These are phyloP conservation scores for Gorsachius goisagi DNA, from an alignment of 2,113 vertebrate species.

Conservation along the genomic window DNA sequence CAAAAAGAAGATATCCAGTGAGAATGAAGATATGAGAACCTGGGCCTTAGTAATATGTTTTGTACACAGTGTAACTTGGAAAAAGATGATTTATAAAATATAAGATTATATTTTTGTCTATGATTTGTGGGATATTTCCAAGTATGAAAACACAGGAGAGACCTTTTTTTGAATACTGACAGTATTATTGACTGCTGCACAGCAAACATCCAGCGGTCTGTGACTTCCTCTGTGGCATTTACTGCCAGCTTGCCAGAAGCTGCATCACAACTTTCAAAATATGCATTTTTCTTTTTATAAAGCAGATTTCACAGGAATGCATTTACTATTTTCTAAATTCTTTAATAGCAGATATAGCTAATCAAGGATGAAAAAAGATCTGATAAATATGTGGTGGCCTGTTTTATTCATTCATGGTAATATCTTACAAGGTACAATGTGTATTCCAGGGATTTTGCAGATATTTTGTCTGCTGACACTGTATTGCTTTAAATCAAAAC, in stretches of 20 bases:
- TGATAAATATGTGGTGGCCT: neutral
- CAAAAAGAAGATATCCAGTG: neutral
- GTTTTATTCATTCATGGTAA: slow-evolving; percentile 14
- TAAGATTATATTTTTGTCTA: neutral
- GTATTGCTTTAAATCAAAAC: slow-evolving; percentile 7
- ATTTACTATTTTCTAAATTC: neutral
- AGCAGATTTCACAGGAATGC: neutral
- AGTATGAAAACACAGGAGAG: neutral
- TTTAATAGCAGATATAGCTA: neutral
- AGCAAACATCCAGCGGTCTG: neutral
- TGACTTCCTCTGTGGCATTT: neutral
- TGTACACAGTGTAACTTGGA: neutral
- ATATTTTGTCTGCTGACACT: slow-evolving; percentile 1
- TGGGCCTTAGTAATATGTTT: neutral
- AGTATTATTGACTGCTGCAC: neutral
- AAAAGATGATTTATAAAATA: neutral
- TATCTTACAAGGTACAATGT: neutral
- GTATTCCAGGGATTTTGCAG: neutral
- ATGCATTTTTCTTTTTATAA: slow-evolving; percentile 6
- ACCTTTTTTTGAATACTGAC: neutral
- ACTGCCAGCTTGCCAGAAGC: neutral
- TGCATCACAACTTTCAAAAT: neutral
- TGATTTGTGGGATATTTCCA: neutral
- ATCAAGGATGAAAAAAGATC: neutral
- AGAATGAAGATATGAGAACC: neutral